Evolutionary conservation across 2,113 vertebrate species (phyloP).

Genomic region (Notechis scutatus): DNA sequence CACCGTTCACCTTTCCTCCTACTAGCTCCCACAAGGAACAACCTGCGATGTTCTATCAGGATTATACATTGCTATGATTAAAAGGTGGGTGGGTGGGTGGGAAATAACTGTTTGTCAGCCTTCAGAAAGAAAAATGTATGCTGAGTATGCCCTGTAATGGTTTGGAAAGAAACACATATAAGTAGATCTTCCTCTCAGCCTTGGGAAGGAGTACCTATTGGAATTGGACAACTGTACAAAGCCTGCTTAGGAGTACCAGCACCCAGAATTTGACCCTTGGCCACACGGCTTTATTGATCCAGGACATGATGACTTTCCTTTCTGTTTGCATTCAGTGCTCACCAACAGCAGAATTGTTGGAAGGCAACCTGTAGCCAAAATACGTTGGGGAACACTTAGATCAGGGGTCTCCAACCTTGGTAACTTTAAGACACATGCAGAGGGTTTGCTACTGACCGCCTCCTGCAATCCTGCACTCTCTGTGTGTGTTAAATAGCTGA

Average conservation of each 20-base stretch:
- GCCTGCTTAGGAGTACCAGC: background rate
- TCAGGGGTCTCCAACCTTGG: no score
- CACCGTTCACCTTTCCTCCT: background rate
- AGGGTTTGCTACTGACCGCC: no score
- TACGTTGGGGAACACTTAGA: background rate
- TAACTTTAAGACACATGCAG: no score
- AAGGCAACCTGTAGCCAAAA: background rate
- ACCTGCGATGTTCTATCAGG: background rate
- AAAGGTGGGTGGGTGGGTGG: background rate
- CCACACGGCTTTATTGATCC: background rate
- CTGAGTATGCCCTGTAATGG: background rate
- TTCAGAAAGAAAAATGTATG: background rate
- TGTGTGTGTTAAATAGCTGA: no score
- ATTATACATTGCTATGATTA: background rate
- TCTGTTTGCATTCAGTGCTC: background rate
- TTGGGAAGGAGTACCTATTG: background rate
- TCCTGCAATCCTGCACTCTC: no score
- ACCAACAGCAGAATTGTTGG: background rate
- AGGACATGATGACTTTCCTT: background rate
- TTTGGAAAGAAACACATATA: background rate
- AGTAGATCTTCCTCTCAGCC: background rate
- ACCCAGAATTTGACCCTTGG: background rate
- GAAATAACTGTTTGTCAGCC: background rate
- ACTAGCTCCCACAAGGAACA: background rate
- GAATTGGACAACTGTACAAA: background rate